Evolutionary conservation across 2,888 invertebrate species (phyloP), one percentile per base, ranked within the genome.

Genomic region (Ichneumoninae sp.): DNA sequence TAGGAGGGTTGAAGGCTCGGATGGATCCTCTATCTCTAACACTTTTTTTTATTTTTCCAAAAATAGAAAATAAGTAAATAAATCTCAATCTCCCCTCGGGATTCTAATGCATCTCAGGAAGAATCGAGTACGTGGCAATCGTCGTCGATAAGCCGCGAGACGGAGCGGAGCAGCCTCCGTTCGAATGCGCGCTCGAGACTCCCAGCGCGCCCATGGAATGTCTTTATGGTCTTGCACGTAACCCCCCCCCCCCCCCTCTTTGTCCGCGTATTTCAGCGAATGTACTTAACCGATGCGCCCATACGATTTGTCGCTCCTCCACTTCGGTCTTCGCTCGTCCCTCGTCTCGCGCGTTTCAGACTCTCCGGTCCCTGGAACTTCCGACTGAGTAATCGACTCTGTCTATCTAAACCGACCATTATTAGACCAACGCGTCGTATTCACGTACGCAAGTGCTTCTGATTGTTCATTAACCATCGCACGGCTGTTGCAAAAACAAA

Each of bases 151-250:
- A 47, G 62, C 62, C 16, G 62, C 74, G 52, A 54, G 68, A 40
- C 47, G 36, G 44, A 16, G 7, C 72, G 19, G 30, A 75, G 60
- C 78, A 84, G 84, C 79, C 70, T 82, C 75, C 78, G 69, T 81
- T 82, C 44, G 74, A 60, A 78, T 70, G 78, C 70, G 19, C 75
- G 62, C 66, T 80, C 68, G 79, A 82, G 82, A 82, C 84, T 74
- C 60, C 54, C 33, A 82, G 76, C 84, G 84, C 84, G 84, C 84
- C 84, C 82, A 82, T 84, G 79, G 84, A 84, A 84, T 84, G 84
- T 82, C 84, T 84, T 84, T 80, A 84, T 84, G 84, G 84, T 78
- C 79, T 79, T 66, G 75, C 82, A 82, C 79, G 75, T 71, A 75
- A 75, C 65, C 57, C 33, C 74, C 26, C 57, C 50, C 26, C 74